Evolutionary conservation across 2,797 vertebrate genomes (phyloP), one percentile per base, ranked within the genome.

Genomic region (Erpetoichthys calabaricus): DNA sequence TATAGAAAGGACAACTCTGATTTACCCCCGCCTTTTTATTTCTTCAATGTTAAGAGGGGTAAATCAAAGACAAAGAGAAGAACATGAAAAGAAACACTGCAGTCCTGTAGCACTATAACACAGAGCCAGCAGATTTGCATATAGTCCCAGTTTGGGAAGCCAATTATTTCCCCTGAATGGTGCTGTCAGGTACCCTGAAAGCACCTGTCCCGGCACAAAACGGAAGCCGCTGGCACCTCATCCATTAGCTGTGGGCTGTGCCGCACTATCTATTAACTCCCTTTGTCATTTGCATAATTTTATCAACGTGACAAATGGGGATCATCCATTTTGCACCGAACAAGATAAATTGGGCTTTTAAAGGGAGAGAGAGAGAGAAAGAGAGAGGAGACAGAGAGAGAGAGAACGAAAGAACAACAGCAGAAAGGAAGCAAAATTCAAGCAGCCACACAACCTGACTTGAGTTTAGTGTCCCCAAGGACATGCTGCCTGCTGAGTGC

Each of bases 281-380:
- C 73, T 75, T 73, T 83, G 69, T 78, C 74, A 81, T 83, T 80
- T 85, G 76, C 81, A 81, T 84, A 81, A 82, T 84, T 82, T 77
- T 73, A 79, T 76, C 78, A 80, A 77, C 60, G 66, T 80, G 79
- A 82, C 76, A 80, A 79, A 81, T 74, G 73, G 70, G 76, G 68
- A 80, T 73, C 73, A 74, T 75, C 72, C 71, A 64, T 76, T 80
- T 65, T 64, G 69, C 70, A 72, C 67, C 59, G 63, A 76, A 73
- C 63, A 82, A 78, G 77, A 81, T 76, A 67, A 80, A 79, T 79
- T 75, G 70, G 74, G 75, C 70, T 73, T 77, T 80, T 73, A 68
- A 64, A 62, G 55, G 62, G 66, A 44, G 59, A 64, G 53, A 59
- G 63, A 65, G 57, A 57, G 56, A 46, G 57, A 49, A 7, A 42